These are phyloP conservation scores for Cottus gobio DNA, from an alignment of 2,113 vertebrate genomes.

Conservation along the genomic window DNA sequence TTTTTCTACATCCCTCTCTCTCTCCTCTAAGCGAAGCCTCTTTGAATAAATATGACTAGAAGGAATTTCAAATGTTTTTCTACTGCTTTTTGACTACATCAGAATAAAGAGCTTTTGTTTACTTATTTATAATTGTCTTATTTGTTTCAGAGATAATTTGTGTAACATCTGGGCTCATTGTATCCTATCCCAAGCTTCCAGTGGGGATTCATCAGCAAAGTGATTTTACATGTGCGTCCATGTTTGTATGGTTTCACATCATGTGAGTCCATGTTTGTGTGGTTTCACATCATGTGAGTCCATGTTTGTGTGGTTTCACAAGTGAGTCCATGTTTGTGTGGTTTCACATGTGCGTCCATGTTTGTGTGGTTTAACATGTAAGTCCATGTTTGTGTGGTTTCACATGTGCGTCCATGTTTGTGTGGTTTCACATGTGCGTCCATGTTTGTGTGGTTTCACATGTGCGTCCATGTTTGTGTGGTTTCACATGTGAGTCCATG, in stretches of 20 bases:
- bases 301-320: neutral
- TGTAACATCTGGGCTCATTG: constrained; percentile 3
- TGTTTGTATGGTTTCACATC: constrained; percentile 13
- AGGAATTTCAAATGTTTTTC: constrained; percentile 23
- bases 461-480: neutral
- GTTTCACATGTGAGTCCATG: neutral
- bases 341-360: neutral
- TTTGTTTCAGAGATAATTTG: constrained; percentile 52
- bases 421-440: constrained; percentile 1
- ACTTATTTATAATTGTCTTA: constrained; percentile 52
- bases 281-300: constrained; percentile 8
- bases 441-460: neutral
- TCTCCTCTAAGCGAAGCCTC: constrained; percentile 15
- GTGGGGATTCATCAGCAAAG: constrained; percentile 21
- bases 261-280: neutral
- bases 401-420: neutral
- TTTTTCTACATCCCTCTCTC: constrained; percentile 12
- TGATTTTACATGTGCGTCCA: neutral
- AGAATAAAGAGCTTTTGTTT: constrained; percentile 52
- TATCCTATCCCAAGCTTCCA: neutral
- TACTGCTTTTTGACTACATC: constrained; percentile 29
- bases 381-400: neutral
- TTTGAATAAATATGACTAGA: constrained; percentile 22
- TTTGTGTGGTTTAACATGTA: neutral
- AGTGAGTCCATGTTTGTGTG: neutral